Conservation (phyloP, 35 echinoderm and acorn worm species). For the Apostichopus californicus region DNA sequence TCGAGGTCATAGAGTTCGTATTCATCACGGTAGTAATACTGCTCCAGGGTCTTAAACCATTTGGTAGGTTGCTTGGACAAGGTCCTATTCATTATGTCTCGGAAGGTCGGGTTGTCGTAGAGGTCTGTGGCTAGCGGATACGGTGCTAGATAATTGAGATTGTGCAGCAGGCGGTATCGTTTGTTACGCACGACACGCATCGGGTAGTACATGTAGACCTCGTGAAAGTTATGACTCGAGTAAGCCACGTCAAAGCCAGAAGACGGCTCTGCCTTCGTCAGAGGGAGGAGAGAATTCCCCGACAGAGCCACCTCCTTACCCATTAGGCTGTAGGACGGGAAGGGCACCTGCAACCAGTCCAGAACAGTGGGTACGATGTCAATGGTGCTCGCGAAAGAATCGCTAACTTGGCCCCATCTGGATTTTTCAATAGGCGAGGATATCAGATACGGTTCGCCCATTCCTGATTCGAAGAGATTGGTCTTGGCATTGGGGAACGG, state of each 20-base stretch:
- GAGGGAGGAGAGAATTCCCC: conserved; percentile 78
- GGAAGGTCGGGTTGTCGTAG: conserved; percentile 70
- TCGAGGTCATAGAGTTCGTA: conserved; percentile 82
- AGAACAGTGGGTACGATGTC: conserved; percentile 90
- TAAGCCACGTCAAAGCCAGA: conserved; percentile 16
- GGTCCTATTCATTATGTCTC: conserved; percentile 80
- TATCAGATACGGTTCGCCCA: conserved; percentile 90
- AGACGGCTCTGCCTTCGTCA: conserved; percentile 48
- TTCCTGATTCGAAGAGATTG: conserved; percentile 91
- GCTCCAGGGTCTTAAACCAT: conserved; percentile 88
- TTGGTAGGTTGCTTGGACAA: conserved; percentile 51
- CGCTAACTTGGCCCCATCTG: conserved; percentile 85
- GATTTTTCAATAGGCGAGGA: conserved; percentile 64
- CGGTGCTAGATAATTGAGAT: conserved; percentile 73
- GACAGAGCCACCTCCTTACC: conserved; percentile 60
- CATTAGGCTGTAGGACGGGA: conserved; percentile 45
- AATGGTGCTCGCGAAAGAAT: conserved; percentile 73
- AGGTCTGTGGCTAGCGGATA: conserved; percentile 85
- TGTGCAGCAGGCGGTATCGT: conserved; percentile 81
- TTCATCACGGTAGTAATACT: conserved; percentile 91
- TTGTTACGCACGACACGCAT: conserved; percentile 76
- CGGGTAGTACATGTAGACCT: conserved; percentile 90
- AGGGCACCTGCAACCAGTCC: conserved; percentile 76
- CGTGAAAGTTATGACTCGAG: conserved; percentile 87
- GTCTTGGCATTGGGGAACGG: conserved; percentile 96